These are phyloP conservation scores for Pseudococcus viburni DNA, from an alignment of 2,888 invertebrate species.

Conservation along the genomic window DNA sequence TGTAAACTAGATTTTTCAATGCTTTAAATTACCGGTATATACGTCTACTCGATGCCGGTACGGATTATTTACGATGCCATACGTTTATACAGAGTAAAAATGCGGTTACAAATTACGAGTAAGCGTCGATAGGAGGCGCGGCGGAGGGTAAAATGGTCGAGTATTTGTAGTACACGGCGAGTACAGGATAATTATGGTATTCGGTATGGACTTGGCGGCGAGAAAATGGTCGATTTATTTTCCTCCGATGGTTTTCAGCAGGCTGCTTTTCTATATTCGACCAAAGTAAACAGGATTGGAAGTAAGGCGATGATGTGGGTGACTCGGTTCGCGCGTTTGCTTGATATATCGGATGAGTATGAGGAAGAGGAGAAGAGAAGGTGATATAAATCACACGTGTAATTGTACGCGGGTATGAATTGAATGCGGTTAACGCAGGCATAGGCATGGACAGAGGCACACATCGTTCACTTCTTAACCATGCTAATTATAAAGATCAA, in stretches of 20 bases:
- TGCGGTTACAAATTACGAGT: not conserved
- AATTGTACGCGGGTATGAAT: conserved; percentile 14
- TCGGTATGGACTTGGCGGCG: not conserved
- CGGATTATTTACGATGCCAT: conserved; percentile 3
- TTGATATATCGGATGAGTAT: not conserved
- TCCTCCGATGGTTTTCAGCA: not conserved
- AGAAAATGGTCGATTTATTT: not conserved
- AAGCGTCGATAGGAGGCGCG: not conserved
- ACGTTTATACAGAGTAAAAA: not conserved
- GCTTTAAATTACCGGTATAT: conserved; percentile 24
- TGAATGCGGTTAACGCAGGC: not conserved
- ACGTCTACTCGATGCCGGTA: not conserved
- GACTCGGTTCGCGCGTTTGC: not conserved
- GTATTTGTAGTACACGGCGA: conserved; percentile 14
- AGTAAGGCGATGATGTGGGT: conserved; percentile 14
- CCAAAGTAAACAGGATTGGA: not conserved
- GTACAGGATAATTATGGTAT: not conserved
- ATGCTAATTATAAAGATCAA: conserved; percentile 14
- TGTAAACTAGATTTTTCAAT: conserved; percentile 31
- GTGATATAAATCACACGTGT: conserved; percentile 7
- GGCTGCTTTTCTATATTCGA: not conserved
- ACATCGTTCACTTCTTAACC: not conserved
- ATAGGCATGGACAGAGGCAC: not conserved
- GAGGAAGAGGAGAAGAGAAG: not conserved
- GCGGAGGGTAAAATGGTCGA: not conserved